Evolutionary conservation across 2,797 vertebrate genomes (phyloP), one percentile per base, ranked within the genome.

Genomic region (Galagoides demidoff): DNA sequence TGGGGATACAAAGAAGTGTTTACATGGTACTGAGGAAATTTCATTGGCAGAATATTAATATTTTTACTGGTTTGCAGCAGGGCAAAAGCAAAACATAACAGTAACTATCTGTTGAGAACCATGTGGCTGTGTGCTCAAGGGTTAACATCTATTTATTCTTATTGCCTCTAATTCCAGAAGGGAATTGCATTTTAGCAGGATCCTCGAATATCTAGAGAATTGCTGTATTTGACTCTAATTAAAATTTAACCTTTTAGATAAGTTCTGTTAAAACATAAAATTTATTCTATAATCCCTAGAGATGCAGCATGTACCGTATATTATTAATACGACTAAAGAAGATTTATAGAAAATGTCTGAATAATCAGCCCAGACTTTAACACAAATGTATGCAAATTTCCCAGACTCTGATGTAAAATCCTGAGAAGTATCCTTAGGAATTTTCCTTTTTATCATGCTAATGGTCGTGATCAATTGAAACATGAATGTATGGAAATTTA

Each of bases 391-490:
- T 97, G 92, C 79, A 98, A 97, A 98, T 97, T 97, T 97, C n/a
- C 68, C 43, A 94, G 96, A 96, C 1, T 29, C n/a, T 84, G 10
- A 96, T 96, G 25, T 92, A 95, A 98, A 98, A 96, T 94, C 52
- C 90, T 93, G 81, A 96, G 49, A 93, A 82, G 59, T 66, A 88
- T 88, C 37, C 29, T 70, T 49, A 86, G 37, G 63, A 96, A 83
- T 93, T 94, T 96, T 97, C 87, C 59, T 95, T 95, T 96, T 97
- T 96, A 52, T 97, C 97, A 95, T 97, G 88, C 59, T 97, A 98
- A 97, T 97, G 23, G 85, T 96, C 63, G 97, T 95, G 68, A 95
- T 45, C 34, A 96, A 85, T 70, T 94, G 31, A 89, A 98, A 98
- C 78, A 95, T 96, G n/a, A 97, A 96, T 55, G 0, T 82, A 97